A percentile compares a stretch with the other conserved stretches of the same genome.
Conservation (phyloP, 2,113 vertebrate genomes). For the Chloropsis hardwickii region DNA sequence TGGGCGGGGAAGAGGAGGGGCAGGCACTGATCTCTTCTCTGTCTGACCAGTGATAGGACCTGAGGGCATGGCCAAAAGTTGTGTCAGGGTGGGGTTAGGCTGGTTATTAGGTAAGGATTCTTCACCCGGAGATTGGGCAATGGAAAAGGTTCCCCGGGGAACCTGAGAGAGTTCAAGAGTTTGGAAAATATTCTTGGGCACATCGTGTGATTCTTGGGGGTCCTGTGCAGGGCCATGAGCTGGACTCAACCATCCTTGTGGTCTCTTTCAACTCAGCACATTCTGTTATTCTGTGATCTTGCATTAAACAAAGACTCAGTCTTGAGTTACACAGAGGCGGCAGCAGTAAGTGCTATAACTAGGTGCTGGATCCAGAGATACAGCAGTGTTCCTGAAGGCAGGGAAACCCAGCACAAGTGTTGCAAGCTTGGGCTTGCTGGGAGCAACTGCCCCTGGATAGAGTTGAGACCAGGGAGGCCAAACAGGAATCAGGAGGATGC, state of each 20-base stretch:
- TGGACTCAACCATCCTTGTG: not conserved
- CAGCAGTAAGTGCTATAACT: not conserved
- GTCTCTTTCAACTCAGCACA: fast-evolving
- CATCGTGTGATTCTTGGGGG: not conserved
- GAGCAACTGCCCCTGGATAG: fast-evolving
- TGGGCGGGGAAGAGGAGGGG: fast-evolving
- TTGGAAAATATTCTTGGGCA: not conserved
- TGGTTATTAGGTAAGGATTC: not conserved
- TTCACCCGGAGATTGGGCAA: fast-evolving
- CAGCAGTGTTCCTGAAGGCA: fast-evolving
- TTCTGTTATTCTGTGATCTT: not conserved
- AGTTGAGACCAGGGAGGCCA: fast-evolving
- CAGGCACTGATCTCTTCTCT: not conserved
- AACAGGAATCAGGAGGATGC: fast-evolving
- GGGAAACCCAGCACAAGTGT: fast-evolving
- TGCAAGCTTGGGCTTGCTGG: not conserved
- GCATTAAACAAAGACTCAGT: not conserved
- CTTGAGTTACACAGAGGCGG: fast-evolving
- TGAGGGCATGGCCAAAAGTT: fast-evolving
- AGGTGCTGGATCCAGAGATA: fast-evolving
- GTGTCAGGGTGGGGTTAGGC: fast-evolving
- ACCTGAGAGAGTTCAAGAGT: not conserved
- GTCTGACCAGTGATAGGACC: not conserved
- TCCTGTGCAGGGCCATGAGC: fast-evolving
- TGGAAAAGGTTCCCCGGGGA: not conserved